Base-by-base conservation (phyloP, 2,113 vertebrate species). In the Collichthys lucidus region DNA sequence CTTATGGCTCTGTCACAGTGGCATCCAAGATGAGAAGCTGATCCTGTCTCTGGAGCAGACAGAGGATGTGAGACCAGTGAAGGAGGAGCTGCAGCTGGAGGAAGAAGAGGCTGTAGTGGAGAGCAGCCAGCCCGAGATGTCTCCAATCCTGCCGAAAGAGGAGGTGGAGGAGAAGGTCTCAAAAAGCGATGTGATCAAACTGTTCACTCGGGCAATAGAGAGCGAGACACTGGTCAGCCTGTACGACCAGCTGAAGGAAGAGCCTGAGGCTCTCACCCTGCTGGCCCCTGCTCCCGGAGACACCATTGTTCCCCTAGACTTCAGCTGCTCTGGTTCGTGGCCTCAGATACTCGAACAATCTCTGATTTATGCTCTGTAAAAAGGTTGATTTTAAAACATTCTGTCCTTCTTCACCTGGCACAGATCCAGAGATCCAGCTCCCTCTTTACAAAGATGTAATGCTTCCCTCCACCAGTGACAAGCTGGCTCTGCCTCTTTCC, bases 391-490 rank as follows among this genome's bases (percentile, higher is more conserved):
- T 11, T 42, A 35, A 35, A 7, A 35, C 31, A 35, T 35, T 35
- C 31, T 60, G 7, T 81, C 22, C 2, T 5, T 12, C 1, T 56
- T 65, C 8, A 29, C 79, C 65, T 64, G 65, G 11, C 72, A 49
- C 93, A 96, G 97, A 97, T 85, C 94, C 97, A 66, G 97, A 98
- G 85, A 94, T 96, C 53, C 95, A 96, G 83, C 92, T 96, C 68
- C 97, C 97, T 68, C 94, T 99, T 76, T 99, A 98, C 94, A 99
- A 98, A 0, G 98, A 99, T 85, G 97, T 99, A 77, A 99, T 99
- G 97, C 96, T 99, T 80, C 98, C 97, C 76, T 96, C 97, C 77
- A 95, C 96, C 79, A 95, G 93, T 86, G 95, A 96, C 86, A 97
- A 97, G 89, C 92, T 98, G 93, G 93, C 94, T 70, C 92, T 97